phyloP scores from a whole-genome alignment of 2,888 invertebrate species.

The Oegoconia quadripuncta region DNA sequence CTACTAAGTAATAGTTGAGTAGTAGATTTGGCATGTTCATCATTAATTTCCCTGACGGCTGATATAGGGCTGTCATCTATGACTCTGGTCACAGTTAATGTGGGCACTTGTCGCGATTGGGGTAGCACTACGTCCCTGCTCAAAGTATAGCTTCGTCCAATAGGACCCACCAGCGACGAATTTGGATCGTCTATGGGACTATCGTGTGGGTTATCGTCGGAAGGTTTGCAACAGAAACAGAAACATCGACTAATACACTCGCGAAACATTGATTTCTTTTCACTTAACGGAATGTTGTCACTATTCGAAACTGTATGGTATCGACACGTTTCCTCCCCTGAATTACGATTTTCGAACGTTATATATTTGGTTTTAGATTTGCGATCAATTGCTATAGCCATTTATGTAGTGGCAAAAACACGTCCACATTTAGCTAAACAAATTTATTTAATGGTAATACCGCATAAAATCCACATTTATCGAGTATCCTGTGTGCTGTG shows the following conservation, averaged over 20 bases:
- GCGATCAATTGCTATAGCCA: constrained; percentile 40
- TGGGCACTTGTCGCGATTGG: constrained; percentile 22
- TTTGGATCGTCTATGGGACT: constrained; percentile 43
- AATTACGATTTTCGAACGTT: constrained; percentile 44
- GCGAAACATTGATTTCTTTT: constrained; percentile 34
- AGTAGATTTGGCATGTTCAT: constrained; percentile 47
- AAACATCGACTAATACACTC: constrained; percentile 35
- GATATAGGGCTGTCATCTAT: constrained; percentile 30
- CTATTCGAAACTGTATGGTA: constrained; percentile 42
- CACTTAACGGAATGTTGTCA: constrained; percentile 22
- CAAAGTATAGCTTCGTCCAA: constrained; percentile 53
- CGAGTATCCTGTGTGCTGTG: constrained; percentile 59
- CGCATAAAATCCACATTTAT: constrained; percentile 56
- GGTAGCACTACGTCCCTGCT: constrained; percentile 30
- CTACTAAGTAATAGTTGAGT: constrained; percentile 48
- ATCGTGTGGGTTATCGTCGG: constrained; percentile 31
- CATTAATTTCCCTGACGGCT: constrained; percentile 34
- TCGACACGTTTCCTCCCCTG: constrained; percentile 29
- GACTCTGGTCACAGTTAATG: constrained; percentile 30
- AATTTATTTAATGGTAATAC: constrained; percentile 43
- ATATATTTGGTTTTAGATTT: constrained; percentile 44
- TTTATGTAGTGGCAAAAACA: constrained; percentile 36
- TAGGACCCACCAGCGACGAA: constrained; percentile 49
- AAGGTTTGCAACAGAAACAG: constrained; percentile 44
- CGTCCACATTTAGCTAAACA: constrained; percentile 39